A percentile compares a stretch with the other conserved stretches of the same genome.
Evolutionary conservation across 2,888 invertebrate genomes (phyloP).

Genomic region (Cataglyphis albicans): DNA sequence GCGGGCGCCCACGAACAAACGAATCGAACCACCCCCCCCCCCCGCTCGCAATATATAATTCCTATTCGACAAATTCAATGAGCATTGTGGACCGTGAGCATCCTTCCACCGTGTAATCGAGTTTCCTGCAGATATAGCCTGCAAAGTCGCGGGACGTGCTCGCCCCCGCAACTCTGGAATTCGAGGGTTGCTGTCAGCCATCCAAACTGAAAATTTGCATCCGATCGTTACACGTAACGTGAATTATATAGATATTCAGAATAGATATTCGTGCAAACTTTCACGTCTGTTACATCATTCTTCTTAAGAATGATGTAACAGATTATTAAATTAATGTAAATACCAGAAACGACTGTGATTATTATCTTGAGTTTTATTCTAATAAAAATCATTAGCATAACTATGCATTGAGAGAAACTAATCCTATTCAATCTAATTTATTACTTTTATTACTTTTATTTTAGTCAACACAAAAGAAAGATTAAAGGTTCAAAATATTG

Average conservation of each 20-base stretch:
- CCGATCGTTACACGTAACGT: slow-evolving; percentile 32
- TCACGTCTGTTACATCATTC: background rate
- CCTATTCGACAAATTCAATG: slow-evolving; percentile 80
- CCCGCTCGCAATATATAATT: slow-evolving; percentile 73
- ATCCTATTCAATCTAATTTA: background rate
- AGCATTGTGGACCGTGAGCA: slow-evolving; percentile 74
- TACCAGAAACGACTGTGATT: background rate
- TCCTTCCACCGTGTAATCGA: slow-evolving; percentile 77
- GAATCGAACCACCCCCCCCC: slow-evolving; percentile 19
- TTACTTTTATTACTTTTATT: background rate
- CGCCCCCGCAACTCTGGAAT: slow-evolving; percentile 55
- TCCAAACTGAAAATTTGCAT: slow-evolving; percentile 69
- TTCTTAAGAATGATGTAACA: no score
- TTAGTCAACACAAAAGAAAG: background rate
- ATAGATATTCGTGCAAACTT: background rate
- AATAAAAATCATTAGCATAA: background rate
- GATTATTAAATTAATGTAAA: background rate
- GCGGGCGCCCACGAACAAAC: slow-evolving; percentile 50
- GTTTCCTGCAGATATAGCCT: slow-evolving; percentile 71
- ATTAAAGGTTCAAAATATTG: background rate
- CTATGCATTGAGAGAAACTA: background rate
- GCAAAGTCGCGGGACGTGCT: slow-evolving; percentile 63
- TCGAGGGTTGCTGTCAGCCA: slow-evolving; percentile 60
- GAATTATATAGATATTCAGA: background rate
- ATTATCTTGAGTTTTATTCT: background rate